Percentiles rank a stretch among this genome's conserved stretches.
These are phyloP conservation scores for Cryptoprocta ferox DNA, from an alignment of 2,797 vertebrate species.

Conservation along the genomic window DNA sequence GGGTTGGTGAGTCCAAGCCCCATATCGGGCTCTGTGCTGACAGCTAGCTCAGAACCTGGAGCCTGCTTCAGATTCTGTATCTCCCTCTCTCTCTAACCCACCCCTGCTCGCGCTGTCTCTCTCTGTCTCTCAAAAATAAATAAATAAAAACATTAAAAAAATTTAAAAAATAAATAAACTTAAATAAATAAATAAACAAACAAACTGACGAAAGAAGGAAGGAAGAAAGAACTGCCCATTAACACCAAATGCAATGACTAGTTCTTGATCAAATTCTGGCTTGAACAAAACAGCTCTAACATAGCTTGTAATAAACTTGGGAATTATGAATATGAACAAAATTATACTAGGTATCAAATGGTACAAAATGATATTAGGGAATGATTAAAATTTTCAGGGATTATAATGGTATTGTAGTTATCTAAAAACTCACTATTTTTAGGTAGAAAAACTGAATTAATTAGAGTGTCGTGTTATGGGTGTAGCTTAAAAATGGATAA, in stretches of 20 bases:
- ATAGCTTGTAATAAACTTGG: background rate
- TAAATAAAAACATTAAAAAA: no score
- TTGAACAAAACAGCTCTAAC: background rate
- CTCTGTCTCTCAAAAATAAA: no score
- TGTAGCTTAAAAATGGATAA: constrained; percentile 41
- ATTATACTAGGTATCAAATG: no score
- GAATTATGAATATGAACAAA: background rate
- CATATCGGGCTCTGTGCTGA: no score
- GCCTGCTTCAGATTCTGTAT: no score
- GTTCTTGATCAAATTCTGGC: background rate
- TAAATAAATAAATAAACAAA: no score
- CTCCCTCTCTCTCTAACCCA: no score
- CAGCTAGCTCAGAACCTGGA: no score
- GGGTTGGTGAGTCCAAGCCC: no score
- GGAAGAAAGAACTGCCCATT: background rate
- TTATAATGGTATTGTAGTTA: background rate
- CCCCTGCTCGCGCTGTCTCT: no score
- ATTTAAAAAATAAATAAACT: no score
- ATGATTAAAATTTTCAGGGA: background rate
- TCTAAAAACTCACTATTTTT: constrained; percentile 4
- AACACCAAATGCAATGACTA: background rate
- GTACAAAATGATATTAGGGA: background rate
- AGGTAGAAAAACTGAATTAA: constrained; percentile 27
- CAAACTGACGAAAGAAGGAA: no score
- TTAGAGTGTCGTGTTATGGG: background rate